These are phyloP conservation scores for Eupristina koningsbergeri DNA, from an alignment of 1,140 invertebrate species.

Conservation along the genomic window DNA sequence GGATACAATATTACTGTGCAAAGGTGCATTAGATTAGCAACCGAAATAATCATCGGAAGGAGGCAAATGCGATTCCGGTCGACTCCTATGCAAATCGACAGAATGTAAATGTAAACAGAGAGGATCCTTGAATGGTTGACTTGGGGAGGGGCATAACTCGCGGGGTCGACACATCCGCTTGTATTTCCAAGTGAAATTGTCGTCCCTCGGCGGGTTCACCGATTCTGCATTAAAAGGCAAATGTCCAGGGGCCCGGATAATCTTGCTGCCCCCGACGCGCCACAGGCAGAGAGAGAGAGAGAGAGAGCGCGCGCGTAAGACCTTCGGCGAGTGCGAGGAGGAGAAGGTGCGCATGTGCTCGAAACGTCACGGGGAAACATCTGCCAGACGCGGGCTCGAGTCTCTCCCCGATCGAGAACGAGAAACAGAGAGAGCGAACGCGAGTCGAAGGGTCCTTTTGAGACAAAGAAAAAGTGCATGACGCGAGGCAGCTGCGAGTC, in stretches of 20 bases:
- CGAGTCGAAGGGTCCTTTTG: slow-evolving; percentile 67
- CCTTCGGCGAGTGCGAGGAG: not conserved
- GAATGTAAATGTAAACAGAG: slow-evolving; percentile 10
- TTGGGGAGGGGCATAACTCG: not conserved
- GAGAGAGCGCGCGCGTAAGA: not conserved
- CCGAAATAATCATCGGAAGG: no score
- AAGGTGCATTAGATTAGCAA: no score
- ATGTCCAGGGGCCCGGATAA: slow-evolving; percentile 34
- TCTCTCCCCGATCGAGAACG: slow-evolving; percentile 60
- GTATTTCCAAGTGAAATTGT: not conserved
- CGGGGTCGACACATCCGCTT: no score
- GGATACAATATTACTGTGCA: no score
- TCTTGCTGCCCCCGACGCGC: slow-evolving; percentile 40
- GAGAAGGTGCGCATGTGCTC: slow-evolving; percentile 8
- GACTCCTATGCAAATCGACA: not conserved
- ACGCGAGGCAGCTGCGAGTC: slow-evolving; percentile 69
- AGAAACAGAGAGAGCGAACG: slow-evolving; percentile 50
- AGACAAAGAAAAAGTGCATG: slow-evolving; percentile 73
- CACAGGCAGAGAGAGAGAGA: no score
- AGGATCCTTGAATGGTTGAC: not conserved
- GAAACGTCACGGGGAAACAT: slow-evolving; percentile 67
- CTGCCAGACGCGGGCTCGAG: slow-evolving; percentile 68
- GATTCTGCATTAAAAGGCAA: slow-evolving; percentile 28
- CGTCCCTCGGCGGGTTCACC: not conserved
- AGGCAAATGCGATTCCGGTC: not conserved